A percentile compares a stretch with the other conserved stretches of the same genome.
Evolutionary conservation across 2,797 vertebrate genomes (phyloP).

Genomic region (Hippopotamyrus pictus): DNA sequence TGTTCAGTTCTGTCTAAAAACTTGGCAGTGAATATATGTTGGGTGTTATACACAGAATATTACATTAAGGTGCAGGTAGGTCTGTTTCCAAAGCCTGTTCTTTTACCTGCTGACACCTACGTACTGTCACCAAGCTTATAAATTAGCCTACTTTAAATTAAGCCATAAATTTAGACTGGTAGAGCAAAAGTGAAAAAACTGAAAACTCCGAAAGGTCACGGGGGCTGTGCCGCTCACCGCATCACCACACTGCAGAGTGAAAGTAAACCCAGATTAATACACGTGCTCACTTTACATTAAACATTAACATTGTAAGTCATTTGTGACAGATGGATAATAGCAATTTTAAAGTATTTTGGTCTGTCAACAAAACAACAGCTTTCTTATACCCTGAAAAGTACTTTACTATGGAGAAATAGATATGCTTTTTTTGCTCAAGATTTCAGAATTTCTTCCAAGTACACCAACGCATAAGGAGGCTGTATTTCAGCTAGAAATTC

Average conservation of each 20-base stretch:
- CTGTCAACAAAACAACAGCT: background rate
- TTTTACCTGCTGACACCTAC: background rate
- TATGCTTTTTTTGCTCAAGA: background rate
- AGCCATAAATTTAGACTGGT: background rate
- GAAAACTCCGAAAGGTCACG: background rate
- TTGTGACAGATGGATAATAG: background rate
- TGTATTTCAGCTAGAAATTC: background rate
- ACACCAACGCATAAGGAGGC: background rate
- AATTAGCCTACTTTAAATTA: conserved; percentile 2
- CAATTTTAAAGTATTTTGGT: background rate
- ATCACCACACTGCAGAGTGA: background rate
- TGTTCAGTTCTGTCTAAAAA: background rate
- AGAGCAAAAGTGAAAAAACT: background rate
- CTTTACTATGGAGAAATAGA: background rate
- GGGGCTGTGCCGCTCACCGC: background rate
- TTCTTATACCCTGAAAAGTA: background rate
- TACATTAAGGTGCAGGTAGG: background rate
- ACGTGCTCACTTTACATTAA: background rate
- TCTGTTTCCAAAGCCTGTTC: background rate
- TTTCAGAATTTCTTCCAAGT: background rate
- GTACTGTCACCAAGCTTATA: background rate
- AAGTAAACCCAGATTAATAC: background rate
- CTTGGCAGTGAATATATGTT: background rate
- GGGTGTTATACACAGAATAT: background rate
- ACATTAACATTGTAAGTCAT: background rate